Evolutionary conservation across 2,113 vertebrate genomes (phyloP), one percentile per base, ranked within the genome.

Genomic region (Gymnocephalus cernua): DNA sequence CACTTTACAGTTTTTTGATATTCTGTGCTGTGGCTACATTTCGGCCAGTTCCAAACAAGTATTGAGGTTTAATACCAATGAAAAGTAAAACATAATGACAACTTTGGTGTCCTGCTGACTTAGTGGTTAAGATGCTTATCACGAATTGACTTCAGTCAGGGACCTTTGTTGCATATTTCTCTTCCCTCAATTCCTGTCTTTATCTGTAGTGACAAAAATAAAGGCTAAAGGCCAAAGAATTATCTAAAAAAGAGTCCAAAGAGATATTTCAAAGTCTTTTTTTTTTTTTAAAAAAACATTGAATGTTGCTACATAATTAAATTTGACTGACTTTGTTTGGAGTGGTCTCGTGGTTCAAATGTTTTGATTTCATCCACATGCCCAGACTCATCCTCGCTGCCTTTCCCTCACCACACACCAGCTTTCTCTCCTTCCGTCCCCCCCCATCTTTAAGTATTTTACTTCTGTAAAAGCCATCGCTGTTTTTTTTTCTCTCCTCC

Each of bases 361-460:
- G 74, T 75, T 86, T 81, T 75, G 29, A 75, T 71, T 78, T 54
- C 47, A 67, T 62, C 68, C 69, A 74, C 81, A 86, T 59, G 75
- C 64, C 64, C 75, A 53, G 64, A 54, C 85, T 58, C 79, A 83
- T 86, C 73, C 70, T 74, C 35, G 3, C 62, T 47, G 27, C 69
- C 65, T 61, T 57, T 47, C 32, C 25, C 23, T 51, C 41, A n/a
- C 53, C 57, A 59, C 66, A 57, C 19, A 41, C 68, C 56, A 41
- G 64, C 44, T 53, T 44, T 29, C 63, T 32, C 48, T 59, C 51
- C 44, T 38, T 29, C 32, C 13, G 10, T 38, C 74, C 13, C 27
- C 59, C 21, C n/a, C n/a, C 13, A 15, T 48, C 56, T 74, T 54
- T 27, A 23, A 56, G 67, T 12, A 72, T 65, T 74, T 74, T 62